Base-by-base conservation (phyloP, 1,140 invertebrate species). In the Chironomus tepperi region DNA sequence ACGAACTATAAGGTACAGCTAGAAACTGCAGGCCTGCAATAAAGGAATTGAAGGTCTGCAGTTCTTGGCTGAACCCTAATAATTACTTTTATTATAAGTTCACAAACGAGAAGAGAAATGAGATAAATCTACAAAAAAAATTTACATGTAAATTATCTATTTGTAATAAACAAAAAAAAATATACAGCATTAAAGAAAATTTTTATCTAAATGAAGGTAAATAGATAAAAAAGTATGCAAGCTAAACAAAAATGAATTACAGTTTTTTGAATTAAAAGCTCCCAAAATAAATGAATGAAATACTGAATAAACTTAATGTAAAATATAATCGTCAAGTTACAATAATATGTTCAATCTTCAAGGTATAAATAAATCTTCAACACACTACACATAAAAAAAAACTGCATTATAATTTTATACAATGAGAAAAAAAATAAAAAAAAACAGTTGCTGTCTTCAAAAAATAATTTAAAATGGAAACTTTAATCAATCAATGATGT, bases 81-180 rank as follows among this genome's bases (percentile, higher is more conserved):
- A 34, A 34, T 34, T 34, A 34, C 24, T 34, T 2, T 57, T 57
- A 57, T 15, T 57, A 57, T 57, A 12, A 15, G 12, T 57, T 57
- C n/a, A 12, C n/a, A n/a, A 12, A 57, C 47, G 47, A 57, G 12
- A 57, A 57, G 24, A 57, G 12, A 57, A 57, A 57, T 57, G n/a
- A 57, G 15, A 47, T 47, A 7, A 34, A 34, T 15, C 3, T 12
- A 57, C 7, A 12, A 57, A 10, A 57, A 57, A 57, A 57, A 57
- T 34, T 57, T 57, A 57, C 47, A 57, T 57, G 47, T 57, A 57
- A 57, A 57, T 57, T 57, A 57, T 57, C 47, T 57, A 57, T 57
- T 57, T 57, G 47, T 57, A 57, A 57, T 57, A 57, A 57, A 57
- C 24, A 34, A 34, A 34, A 34, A 34, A 34, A 34, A 34, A 34